Conservation (phyloP, 2,797 vertebrate genomes). For the Anabacerthia variegaticeps region DNA sequence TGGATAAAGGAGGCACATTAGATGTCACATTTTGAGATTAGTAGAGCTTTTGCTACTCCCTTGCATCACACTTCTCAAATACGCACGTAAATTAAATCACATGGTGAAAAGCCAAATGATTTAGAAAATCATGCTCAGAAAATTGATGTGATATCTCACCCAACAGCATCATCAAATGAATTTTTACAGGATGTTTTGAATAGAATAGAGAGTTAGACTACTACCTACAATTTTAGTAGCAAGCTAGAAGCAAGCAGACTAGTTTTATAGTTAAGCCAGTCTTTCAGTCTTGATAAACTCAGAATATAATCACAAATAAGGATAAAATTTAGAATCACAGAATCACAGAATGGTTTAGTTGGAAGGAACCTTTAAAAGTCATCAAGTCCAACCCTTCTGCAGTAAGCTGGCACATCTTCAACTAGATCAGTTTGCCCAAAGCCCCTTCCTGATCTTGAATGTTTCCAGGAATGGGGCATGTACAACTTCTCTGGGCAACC, state of each 20-base stretch:
- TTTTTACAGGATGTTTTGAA: background rate
- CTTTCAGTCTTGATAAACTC: background rate
- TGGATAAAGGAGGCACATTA: constrained; percentile 8
- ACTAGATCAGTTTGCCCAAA: background rate
- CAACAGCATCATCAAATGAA: background rate
- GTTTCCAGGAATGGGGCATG: background rate
- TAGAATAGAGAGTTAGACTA: background rate
- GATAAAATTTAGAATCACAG: background rate
- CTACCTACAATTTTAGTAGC: background rate
- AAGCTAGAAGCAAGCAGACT: background rate
- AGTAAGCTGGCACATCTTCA: background rate
- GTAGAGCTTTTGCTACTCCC: background rate
- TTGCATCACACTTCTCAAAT: background rate
- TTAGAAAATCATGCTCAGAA: background rate
- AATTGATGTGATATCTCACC: background rate
- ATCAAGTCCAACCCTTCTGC: background rate
- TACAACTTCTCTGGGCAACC: background rate
- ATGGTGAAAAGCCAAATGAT: constrained; percentile 9
- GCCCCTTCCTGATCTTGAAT: no score
- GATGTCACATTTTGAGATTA: constrained; percentile 19
- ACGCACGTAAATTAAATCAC: background rate
- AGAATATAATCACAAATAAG: background rate
- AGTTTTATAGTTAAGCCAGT: background rate
- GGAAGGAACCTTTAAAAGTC: background rate
- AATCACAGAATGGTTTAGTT: background rate